phyloP scores from a whole-genome alignment of 2,888 invertebrate genomes.

The Noctua pronuba region DNA sequence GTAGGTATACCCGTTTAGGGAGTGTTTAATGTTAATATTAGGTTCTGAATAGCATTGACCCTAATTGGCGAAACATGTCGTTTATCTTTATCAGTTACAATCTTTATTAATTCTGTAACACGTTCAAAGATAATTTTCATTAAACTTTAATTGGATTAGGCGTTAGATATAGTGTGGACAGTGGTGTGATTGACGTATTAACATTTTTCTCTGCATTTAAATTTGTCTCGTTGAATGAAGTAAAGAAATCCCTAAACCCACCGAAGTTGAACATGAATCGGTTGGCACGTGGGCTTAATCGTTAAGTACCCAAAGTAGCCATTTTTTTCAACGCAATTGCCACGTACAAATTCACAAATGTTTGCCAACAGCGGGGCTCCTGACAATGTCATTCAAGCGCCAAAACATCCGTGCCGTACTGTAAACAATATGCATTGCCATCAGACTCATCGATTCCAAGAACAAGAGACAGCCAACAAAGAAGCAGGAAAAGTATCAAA shows the following conservation, averaged over 20 bases:
- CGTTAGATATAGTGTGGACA: not conserved
- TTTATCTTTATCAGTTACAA: conserved; percentile 48
- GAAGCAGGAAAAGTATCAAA: conserved; percentile 29
- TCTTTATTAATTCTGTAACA: conserved; percentile 55
- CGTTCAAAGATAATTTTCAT: conserved; percentile 35
- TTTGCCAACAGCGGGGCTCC: not conserved
- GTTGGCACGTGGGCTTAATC: not conserved
- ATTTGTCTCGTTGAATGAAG: not conserved
- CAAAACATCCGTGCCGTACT: conserved; percentile 1
- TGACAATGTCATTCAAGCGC: not conserved
- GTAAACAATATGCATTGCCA: conserved; percentile 21
- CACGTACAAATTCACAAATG: not conserved
- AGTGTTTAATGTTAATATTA: conserved; percentile 50
- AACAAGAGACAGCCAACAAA: conserved; percentile 16
- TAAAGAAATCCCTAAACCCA: not conserved
- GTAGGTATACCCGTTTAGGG: conserved; percentile 29
- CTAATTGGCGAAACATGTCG: conserved; percentile 42
- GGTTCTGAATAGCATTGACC: conserved; percentile 40
- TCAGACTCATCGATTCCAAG: conserved; percentile 22
- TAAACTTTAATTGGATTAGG: conserved; percentile 16
- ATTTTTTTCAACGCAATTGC: not conserved
- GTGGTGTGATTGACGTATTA: conserved; percentile 11
- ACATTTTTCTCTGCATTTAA: conserved; percentile 4
- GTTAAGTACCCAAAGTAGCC: not conserved
- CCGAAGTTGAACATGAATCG: not conserved